Evolutionary conservation across 2,797 vertebrate genomes (phyloP), one percentile per base, ranked within the genome.

Genomic region (Parauchenoglanis ngamensis): DNA sequence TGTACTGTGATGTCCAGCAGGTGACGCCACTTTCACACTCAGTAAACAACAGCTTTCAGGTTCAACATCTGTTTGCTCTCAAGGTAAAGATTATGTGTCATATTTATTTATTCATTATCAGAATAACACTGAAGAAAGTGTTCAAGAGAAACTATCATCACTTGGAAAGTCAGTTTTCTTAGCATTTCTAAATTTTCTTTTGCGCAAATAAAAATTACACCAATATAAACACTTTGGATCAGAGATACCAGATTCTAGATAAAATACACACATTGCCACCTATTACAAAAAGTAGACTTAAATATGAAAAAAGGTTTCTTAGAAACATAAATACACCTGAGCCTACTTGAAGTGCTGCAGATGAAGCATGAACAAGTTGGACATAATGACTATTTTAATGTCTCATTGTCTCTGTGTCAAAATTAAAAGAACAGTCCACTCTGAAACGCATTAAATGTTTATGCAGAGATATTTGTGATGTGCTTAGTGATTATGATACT

Each of bases 1-100:
- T 46, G 76, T 80, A 81, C 28, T 23, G 49, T 46, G 35, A 70
- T 78, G 59, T 78, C 59, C 92, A 90, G 70, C 54, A 93, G 91
- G 61, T 65, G 91, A 86, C 86, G 83, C 82, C 82, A 81, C 70
- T 25, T 77, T 67, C 86, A 57, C 57, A 90, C 13, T 15, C 8
- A 83, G 44, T 61, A 21, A 46, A 59, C 28, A 56, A 78, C 7
- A 67, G 13, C 25, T 76, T 23, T 56, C 40, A 76, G 35, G 31
- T 78, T 17, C 0, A 61, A 23, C 57, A 23, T 21, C 23, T 61
- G 12, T 35, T 7, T 65, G 28, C 61, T 12, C 23, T 44, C 35
- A 15, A 67, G 2, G 13, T 35, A 23, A 52, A 78, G 46, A 11
- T 21, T 85, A 67, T 54, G 17, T 8, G 44, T 15, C 31, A 2